Conservation (phyloP, 2,113 vertebrate species). For the Hassar affinis region DNA sequence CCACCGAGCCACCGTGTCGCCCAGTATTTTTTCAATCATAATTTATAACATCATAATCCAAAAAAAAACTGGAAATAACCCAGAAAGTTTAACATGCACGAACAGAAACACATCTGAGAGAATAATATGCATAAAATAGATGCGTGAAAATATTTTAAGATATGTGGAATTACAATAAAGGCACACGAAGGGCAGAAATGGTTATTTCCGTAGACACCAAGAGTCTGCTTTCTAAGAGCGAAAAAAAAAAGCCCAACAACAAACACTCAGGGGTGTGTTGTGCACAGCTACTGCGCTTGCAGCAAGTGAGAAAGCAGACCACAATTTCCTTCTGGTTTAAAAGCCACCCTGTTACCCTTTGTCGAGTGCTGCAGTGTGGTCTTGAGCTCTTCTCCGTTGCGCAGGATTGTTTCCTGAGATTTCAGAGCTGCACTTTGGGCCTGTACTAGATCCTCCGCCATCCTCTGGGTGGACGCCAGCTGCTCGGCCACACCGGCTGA, state of each 20-base stretch:
- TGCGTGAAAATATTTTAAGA: not conserved
- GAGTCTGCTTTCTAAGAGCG: not conserved
- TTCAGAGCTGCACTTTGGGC: conserved; percentile 71
- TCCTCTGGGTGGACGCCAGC: conserved; percentile 69
- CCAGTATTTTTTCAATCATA: no score
- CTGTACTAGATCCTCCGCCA: conserved; percentile 71
- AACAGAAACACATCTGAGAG: not conserved
- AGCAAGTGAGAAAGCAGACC: not conserved
- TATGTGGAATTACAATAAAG: not conserved
- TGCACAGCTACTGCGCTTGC: not conserved
- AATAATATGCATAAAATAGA: not conserved
- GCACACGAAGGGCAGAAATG: not conserved
- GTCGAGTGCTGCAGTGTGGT: conserved; percentile 72
- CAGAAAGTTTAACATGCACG: not conserved
- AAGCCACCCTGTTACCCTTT: conserved; percentile 61
- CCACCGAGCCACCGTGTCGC: no score
- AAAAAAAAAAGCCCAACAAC: no score
- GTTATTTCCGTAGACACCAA: not conserved
- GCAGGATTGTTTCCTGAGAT: conserved; percentile 73
- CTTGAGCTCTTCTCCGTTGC: conserved; percentile 74
- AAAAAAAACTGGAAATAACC: not conserved
- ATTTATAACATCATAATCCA: no score
- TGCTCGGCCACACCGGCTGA: conserved; percentile 75
- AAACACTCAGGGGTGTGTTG: not conserved
- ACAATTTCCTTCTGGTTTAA: not conserved